Evolutionary conservation across 2,113 vertebrate genomes (phyloP), one percentile per base, ranked within the genome.

Genomic region (Accipiter virgatus): DNA sequence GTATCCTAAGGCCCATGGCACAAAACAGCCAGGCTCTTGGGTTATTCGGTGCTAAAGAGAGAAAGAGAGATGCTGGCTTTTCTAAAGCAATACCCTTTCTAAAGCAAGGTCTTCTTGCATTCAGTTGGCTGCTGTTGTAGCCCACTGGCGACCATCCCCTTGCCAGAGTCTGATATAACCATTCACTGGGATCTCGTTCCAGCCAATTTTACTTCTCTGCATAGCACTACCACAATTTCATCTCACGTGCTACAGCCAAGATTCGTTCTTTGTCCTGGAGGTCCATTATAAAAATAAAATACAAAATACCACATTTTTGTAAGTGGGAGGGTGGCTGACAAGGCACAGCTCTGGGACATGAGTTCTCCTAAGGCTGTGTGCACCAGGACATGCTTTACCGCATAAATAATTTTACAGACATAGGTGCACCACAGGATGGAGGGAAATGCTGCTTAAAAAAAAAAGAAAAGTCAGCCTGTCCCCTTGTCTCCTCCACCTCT

Each of bases 261-360:
- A 13, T 31, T 45, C 3, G 0, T n/a, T 48, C 56, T 34, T 47
- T 81, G 18, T 56, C 42, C 26, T 27, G 53, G 14, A n/a, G 10
- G 27, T 31, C 36, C 34, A 18, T 68, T 47, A 52, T 45, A 52
- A 89, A 85, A 78, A 52, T 26, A 66, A 94, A 82, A 53, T 16
- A n/a, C 6, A 48, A 92, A 92, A 45, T 32, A 70, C 3, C 12
- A 3, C 15, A 7, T 32, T 68, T 83, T 78, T 10, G 7, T 72
- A 65, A 71, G 58, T 5, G 1, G 29, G 25, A 61, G 26, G 12
- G 53, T 0, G 0, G 11, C 12, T 77, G 62, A 42, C 6, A 62
- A 52, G 17, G 6, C 25, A 23, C 20, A 14, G n/a, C 36, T 68
- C 32, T 50, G 18, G 52, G 26, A 20, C 62, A 63, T 1, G 1